These are phyloP conservation scores for Drosophila leontia DNA, from an alignment of 1,140 invertebrate genomes.

Conservation along the genomic window DNA sequence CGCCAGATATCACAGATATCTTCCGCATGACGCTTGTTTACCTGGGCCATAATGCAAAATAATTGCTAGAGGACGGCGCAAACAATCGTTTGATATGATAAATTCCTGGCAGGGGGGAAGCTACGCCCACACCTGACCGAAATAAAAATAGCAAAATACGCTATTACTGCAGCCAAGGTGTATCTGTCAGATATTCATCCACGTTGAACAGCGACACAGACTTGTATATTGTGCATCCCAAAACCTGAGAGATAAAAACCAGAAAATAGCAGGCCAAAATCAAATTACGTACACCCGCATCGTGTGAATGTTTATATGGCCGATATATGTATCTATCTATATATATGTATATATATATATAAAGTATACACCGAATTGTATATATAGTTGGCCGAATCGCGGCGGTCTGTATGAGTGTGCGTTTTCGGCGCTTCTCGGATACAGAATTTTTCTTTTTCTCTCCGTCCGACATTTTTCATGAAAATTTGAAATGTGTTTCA, in stretches of 20 bases:
- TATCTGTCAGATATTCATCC: conserved; percentile 65
- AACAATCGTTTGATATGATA: conserved; percentile 40
- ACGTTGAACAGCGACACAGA: conserved; percentile 5
- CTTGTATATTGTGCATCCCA: conserved; percentile 53
- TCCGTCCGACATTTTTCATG: conserved; percentile 75
- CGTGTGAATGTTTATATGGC: conserved; percentile 68
- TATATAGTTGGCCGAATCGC: conserved; percentile 40
- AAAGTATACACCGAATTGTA: conserved; percentile 24
- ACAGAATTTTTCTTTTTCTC: conserved; percentile 62
- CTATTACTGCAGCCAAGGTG: conserved; percentile 43
- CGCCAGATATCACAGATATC: conserved; percentile 44
- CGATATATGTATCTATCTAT: conserved; percentile 40
- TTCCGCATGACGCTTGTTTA: conserved; percentile 72
- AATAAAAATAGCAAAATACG: conserved; percentile 30
- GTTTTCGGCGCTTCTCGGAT: conserved; percentile 68
- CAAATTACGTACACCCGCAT: conserved; percentile 78
- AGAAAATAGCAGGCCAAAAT: conserved; percentile 50
- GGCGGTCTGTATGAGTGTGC: conserved; percentile 12
- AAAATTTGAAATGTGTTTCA: conserved; percentile 84
- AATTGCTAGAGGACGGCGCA: conserved; percentile 21
- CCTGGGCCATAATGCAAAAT: conserved; percentile 21
- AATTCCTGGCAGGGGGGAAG: conserved; percentile 8
- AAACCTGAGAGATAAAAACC: conserved; percentile 33
- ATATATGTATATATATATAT: conserved; percentile 40
- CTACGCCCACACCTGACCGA: conserved; percentile 34